Evolutionary conservation across 2,797 vertebrate species (phyloP), one percentile per base, ranked within the genome.

Genomic region (Catostomus latipinnis): DNA sequence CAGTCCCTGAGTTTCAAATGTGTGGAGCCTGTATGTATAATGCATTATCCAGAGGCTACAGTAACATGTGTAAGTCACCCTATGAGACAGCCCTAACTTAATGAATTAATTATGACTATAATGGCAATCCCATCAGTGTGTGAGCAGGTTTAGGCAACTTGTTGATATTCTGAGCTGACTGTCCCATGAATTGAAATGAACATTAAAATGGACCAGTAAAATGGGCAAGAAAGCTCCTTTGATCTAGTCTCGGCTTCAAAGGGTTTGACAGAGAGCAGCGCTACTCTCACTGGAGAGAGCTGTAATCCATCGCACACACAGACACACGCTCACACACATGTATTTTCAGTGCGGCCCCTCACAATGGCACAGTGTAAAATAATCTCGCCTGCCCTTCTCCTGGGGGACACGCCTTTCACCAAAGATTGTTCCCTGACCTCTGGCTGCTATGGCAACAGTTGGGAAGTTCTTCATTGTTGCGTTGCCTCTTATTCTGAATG

Each of bases 151-250:
- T 66, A 68, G 74, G 67, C 74, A 58, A 74, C 63, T 16, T 60
- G 73, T 70, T 78, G 56, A 58, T 80, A 66, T 71, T 71, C 49
- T 34, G 18, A 53, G 65, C 61, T 82, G 80, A 80, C 73, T 76
- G 56, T 84, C 82, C 45, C 74, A 85, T 91, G 86, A 87, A 78
- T 89, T 92, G 90, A 94, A 93, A 93, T 87, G 90, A 92, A 91
- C 91, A 93, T 93, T 91, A 86, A 91, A 73, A 60, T 12, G 43
- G 86, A 60, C 87, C 87, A 87, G 84, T 83, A 88, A 90, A 90
- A 91, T 92, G 87, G 88, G 88, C 86, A 89, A 93, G 91, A 93
- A 92, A 91, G 80, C 89, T 86, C 71, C 88, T 78, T 69, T 75
- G 66, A 80, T 71, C 68, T 80, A 6, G 62, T 74, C 58, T 63